phyloP scores from a whole-genome alignment of 2,888 invertebrate species.

The Sepioteuthis lessoniana region DNA sequence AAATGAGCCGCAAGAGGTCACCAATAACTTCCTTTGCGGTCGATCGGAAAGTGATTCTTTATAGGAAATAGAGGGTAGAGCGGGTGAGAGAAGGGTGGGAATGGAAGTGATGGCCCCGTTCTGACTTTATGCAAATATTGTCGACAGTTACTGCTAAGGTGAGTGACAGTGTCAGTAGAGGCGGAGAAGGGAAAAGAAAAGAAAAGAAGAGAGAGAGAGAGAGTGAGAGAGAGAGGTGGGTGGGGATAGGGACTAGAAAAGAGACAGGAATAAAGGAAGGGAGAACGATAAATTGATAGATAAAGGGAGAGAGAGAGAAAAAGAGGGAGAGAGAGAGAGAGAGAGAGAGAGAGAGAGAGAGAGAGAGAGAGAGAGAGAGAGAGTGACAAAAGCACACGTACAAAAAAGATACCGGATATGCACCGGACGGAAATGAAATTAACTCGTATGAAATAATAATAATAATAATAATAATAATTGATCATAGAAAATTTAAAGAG shows the following conservation, averaged over 20 bases:
- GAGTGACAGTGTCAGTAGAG: background rate
- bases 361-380: background rate
- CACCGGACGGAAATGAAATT: background rate
- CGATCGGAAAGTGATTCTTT: slow-evolving; percentile 36
- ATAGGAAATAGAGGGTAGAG: background rate
- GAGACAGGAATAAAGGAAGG: background rate
- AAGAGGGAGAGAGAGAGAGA: background rate
- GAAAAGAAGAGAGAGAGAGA: background rate
- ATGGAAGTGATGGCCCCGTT: background rate
- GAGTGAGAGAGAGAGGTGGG: background rate
- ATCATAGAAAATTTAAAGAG: too few relatives aligned
- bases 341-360: background rate
- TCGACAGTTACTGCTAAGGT: slow-evolving; percentile 17
- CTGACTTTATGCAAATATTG: slow-evolving; percentile 12
- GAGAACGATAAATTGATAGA: background rate
- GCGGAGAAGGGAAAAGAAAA: background rate
- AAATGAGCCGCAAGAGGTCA: slow-evolving; percentile 39
- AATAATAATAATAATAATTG: too few relatives aligned
- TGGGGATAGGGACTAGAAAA: background rate
- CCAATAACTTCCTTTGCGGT: slow-evolving; percentile 14
- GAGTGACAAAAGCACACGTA: background rate
- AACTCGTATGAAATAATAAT: background rate
- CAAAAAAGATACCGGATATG: background rate
- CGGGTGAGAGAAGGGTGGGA: background rate
- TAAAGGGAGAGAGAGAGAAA: too few relatives aligned